Evolutionary conservation across 2,797 vertebrate genomes (phyloP).

Genomic region (Sebastes taczanowskii): DNA sequence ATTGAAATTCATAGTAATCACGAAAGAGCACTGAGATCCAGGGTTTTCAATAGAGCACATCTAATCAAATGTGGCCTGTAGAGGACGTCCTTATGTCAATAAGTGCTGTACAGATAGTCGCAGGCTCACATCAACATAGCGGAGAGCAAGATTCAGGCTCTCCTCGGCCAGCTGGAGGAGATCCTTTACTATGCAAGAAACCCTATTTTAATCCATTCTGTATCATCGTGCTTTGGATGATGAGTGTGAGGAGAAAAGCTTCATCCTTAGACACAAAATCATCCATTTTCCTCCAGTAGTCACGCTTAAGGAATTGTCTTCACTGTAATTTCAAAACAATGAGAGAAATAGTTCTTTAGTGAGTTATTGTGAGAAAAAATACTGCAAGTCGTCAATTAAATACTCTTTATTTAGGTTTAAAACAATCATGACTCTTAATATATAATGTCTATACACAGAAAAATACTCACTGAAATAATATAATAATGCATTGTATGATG

Average conservation of each 20-base stretch:
- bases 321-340: neutral
- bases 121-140: conserved; percentile 30
- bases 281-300: neutral
- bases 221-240: neutral
- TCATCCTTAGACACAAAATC: neutral
- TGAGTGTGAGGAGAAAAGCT: conserved; percentile 10
- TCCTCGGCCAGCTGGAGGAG: conserved; percentile 32
- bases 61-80: conserved; percentile 63
- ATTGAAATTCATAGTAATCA: conserved; percentile 70
- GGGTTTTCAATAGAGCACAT: conserved; percentile 52
- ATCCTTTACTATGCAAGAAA: conserved; percentile 70
- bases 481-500: conserved; percentile 31
- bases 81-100: conserved; percentile 55
- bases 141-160: conserved; percentile 20
- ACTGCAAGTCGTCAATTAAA: conserved; percentile 37
- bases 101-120: conserved; percentile 38
- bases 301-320: neutral
- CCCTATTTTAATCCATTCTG: conserved; percentile 6
- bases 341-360: neutral
- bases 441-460: conserved; percentile 55
- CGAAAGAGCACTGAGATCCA: conserved; percentile 16
- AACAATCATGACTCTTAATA: conserved; percentile 58
- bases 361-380: neutral
- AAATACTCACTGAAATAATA: conserved; percentile 33
- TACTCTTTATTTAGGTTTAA: conserved; percentile 69